A percentile compares a stretch with the other conserved stretches of the same genome.
phyloP scores from a whole-genome alignment of 2,888 invertebrate genomes.

The Listrodromus nycthemerus region DNA sequence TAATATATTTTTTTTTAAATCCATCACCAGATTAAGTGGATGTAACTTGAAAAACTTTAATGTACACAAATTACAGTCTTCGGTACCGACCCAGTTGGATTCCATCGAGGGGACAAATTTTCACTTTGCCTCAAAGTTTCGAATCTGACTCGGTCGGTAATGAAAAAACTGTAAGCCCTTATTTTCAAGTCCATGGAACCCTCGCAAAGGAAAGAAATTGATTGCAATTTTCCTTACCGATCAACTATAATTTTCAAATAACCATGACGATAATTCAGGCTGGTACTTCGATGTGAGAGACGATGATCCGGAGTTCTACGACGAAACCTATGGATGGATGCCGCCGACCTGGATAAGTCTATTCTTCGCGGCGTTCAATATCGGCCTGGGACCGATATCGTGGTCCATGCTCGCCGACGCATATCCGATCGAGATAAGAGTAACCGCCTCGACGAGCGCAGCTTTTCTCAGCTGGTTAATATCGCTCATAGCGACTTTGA shows the following conservation, averaged over 20 bases:
- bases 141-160: not conserved
- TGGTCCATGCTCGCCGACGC: slow-evolving; percentile 80
- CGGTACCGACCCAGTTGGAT: slow-evolving; percentile 47
- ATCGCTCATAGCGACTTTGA: slow-evolving; percentile 73
- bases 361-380: slow-evolving; percentile 76
- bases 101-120: too few relatives aligned
- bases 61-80: slow-evolving; percentile 66
- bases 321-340: slow-evolving; percentile 78
- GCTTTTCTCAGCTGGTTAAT: slow-evolving; percentile 75
- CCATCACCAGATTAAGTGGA: not conserved
- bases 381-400: slow-evolving; percentile 79
- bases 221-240: slow-evolving; percentile 37
- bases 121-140: not conserved
- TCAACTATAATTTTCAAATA: not conserved
- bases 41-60: slow-evolving; percentile 61
- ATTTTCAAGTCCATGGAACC: not conserved
- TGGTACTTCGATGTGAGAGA: slow-evolving; percentile 75
- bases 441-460: slow-evolving; percentile 69
- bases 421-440: slow-evolving; percentile 76
- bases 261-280: slow-evolving; percentile 67
- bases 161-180: not conserved
- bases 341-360: slow-evolving; percentile 75
- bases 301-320: slow-evolving; percentile 75
- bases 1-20: slow-evolving; percentile 58
- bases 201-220: too few relatives aligned